phyloP scores from a whole-genome alignment of 2,888 invertebrate genomes.

The Dusona sp. region DNA sequence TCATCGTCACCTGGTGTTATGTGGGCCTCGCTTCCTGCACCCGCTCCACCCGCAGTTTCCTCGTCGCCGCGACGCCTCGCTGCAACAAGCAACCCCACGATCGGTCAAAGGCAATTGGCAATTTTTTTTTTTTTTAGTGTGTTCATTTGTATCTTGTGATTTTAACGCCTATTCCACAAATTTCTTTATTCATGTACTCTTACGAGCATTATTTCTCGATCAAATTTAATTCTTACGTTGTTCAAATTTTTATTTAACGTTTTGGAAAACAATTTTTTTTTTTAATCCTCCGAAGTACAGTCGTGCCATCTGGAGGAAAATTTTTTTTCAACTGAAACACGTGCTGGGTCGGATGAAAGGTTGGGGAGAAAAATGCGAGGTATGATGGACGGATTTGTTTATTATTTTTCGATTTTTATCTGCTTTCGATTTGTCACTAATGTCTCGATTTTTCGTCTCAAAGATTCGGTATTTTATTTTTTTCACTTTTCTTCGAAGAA shows the following conservation, averaged over 20 bases:
- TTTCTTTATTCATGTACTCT: not conserved
- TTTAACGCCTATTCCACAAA: not conserved
- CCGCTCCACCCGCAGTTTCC: conserved; percentile 87
- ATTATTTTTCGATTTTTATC: no score
- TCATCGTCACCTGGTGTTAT: conserved; percentile 87
- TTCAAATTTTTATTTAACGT: not conserved
- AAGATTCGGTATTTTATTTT: not conserved
- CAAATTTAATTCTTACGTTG: not conserved
- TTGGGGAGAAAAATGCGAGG: not conserved
- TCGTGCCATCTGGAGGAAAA: not conserved
- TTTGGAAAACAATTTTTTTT: not conserved
- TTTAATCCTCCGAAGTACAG: not conserved
- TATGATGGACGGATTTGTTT: not conserved
- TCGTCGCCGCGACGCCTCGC: conserved; percentile 85
- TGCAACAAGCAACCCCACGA: conserved; percentile 85
- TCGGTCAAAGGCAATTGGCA: conserved; percentile 83
- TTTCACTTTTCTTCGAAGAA: not conserved
- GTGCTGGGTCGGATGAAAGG: conserved; percentile 5
- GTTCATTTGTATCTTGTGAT: conserved; percentile 31
- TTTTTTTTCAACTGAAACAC: not conserved
- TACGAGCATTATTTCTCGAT: not conserved
- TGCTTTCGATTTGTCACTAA: no score
- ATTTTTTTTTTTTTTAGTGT: conserved; percentile 66
- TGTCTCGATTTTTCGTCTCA: no score
- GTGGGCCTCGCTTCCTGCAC: conserved; percentile 87